phyloP scores from a whole-genome alignment of 2,797 vertebrate genomes.

The Melanotaenia nigrans region DNA sequence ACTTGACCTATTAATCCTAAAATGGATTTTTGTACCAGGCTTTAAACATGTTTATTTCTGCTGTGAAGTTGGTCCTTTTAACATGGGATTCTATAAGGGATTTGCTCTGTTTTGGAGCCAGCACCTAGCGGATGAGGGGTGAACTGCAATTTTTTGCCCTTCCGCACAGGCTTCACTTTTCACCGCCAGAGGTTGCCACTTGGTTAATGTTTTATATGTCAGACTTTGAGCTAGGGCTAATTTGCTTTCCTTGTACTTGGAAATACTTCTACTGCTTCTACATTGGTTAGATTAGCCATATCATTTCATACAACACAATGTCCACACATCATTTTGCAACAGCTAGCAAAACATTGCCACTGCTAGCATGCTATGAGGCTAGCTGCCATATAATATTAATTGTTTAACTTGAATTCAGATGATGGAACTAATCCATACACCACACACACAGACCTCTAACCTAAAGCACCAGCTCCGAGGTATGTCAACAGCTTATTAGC shows the following conservation, averaged over 20 bases:
- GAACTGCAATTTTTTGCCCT: too few species aligned
- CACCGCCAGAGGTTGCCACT: too few species aligned
- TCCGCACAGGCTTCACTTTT: too few species aligned
- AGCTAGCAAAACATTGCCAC: background rate
- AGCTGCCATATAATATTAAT: background rate
- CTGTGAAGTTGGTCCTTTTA: too few species aligned
- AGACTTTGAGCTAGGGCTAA: too few species aligned
- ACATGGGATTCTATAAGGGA: too few species aligned
- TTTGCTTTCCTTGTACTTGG: background rate
- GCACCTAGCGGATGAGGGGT: too few species aligned
- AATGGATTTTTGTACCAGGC: too few species aligned
- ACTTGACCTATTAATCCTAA: too few species aligned
- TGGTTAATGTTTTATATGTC: too few species aligned
- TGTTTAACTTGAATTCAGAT: background rate
- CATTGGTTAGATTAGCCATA: background rate
- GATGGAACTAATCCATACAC: constrained; percentile 1
- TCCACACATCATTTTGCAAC: background rate
- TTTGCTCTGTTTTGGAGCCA: too few species aligned
- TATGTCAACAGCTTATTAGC: constrained; percentile 12
- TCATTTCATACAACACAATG: background rate
- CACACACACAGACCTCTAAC: background rate
- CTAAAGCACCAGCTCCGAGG: constrained; percentile 4
- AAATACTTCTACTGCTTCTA: background rate
- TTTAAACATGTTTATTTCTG: too few species aligned
- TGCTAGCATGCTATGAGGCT: background rate